phyloP scores from a whole-genome alignment of 2,797 vertebrate genomes.

The Eulemur coronatus region DNA sequence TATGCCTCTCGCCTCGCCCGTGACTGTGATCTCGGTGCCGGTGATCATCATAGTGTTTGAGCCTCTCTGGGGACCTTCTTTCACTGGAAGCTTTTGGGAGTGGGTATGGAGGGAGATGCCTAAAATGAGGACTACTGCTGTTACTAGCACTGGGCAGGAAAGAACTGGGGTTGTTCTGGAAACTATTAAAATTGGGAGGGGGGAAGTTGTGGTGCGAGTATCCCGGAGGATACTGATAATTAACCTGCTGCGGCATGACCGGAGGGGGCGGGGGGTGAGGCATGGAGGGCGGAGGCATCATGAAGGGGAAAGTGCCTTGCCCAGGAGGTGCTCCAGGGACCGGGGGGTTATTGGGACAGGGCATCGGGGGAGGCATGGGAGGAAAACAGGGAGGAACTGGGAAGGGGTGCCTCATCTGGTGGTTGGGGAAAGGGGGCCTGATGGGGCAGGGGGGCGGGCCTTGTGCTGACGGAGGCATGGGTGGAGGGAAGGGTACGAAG shows the following conservation, averaged over 20 bases:
- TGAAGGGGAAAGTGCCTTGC: slow-evolving; percentile 91
- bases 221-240: slow-evolving; percentile 89
- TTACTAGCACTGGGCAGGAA: slow-evolving; percentile 84
- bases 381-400: slow-evolving; percentile 93
- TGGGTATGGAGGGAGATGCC: slow-evolving; percentile 89
- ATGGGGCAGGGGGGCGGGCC: slow-evolving; percentile 89
- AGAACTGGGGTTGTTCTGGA: slow-evolving; percentile 86
- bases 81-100: slow-evolving; percentile 86
- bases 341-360: slow-evolving; percentile 84
- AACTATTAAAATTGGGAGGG: slow-evolving; percentile 89
- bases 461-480: slow-evolving; percentile 86
- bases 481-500: slow-evolving; percentile 93
- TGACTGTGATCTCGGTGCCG: slow-evolving; percentile 90
- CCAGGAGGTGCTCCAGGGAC: slow-evolving; percentile 83
- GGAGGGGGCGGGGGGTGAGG: slow-evolving; percentile 89
- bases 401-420: slow-evolving; percentile 90
- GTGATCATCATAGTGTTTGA: slow-evolving; percentile 91
- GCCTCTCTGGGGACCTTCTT: slow-evolving; percentile 91
- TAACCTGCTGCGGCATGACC: slow-evolving; percentile 89
- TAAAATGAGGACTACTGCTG: slow-evolving; percentile 83
- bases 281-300: slow-evolving; percentile 92
- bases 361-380: slow-evolving; percentile 89
- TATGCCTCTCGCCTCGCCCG: slow-evolving; percentile 87
- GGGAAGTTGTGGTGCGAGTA: slow-evolving; percentile 91
- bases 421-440: slow-evolving; percentile 89